Conservation (phyloP, 2,888 invertebrate genomes). For the Plagodis dolabraria region DNA sequence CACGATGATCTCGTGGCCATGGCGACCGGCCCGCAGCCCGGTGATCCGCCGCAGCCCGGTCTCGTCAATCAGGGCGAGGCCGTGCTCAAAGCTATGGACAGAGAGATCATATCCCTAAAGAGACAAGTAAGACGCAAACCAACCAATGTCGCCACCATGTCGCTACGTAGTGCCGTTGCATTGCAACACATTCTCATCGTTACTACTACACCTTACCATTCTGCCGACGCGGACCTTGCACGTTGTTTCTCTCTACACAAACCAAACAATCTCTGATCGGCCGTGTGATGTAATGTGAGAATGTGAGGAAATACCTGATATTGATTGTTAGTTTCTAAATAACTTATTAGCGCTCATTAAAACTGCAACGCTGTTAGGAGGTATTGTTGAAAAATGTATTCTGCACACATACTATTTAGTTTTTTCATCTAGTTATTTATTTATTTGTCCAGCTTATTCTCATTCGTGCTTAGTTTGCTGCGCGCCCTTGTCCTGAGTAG, state of each 20-base stretch:
- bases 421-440: conserved; percentile 41
- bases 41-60: conserved; percentile 80
- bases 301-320: conserved; percentile 60
- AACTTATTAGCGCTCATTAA: conserved; percentile 50
- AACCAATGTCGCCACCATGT: conserved; percentile 46
- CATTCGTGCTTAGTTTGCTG: conserved; percentile 53
- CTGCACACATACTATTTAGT: conserved; percentile 74
- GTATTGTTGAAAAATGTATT: conserved; percentile 67
- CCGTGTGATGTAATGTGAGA: conserved; percentile 70
- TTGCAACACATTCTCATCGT: conserved; percentile 66
- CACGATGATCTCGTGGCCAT: conserved; percentile 97
- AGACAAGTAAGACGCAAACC: conserved; percentile 93
- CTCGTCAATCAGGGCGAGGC: conserved; percentile 89
- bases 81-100: conserved; percentile 95
- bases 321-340: conserved; percentile 26
- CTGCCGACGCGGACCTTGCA: conserved; percentile 39
- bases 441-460: conserved; percentile 46
- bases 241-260: conserved; percentile 1
- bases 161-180: conserved; percentile 64
- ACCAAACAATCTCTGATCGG: conserved; percentile 18
- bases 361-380: conserved; percentile 49
- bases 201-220: conserved; percentile 41
- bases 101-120: conserved; percentile 96
- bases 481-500: conserved; percentile 54
- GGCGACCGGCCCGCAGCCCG: conserved; percentile 90